Conservation (phyloP, 1,140 invertebrate genomes). For the Bombus difficillimus region DNA sequence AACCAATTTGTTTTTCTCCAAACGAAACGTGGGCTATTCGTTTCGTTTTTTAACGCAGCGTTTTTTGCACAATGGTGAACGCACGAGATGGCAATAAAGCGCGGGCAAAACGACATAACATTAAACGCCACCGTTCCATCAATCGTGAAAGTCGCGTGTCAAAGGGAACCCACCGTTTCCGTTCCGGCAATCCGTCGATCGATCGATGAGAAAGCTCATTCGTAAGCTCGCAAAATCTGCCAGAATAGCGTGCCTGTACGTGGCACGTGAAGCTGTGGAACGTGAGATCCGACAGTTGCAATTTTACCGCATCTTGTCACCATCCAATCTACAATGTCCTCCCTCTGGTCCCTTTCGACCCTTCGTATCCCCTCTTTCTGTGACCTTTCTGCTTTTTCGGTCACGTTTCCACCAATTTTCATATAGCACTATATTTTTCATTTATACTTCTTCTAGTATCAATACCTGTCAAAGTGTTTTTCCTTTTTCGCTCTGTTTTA, state of each 20-base stretch:
- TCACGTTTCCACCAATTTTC: conserved; percentile 22
- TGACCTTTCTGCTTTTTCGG: neutral
- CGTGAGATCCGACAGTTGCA: conserved; percentile 63
- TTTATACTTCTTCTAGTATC: neutral
- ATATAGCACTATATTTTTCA: no score
- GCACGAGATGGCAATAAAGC: conserved; percentile 6
- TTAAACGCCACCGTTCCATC: conserved; percentile 34
- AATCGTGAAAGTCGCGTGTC: conserved; percentile 8
- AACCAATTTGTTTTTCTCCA: neutral
- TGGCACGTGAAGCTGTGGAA: conserved; percentile 38
- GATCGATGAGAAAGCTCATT: conserved; percentile 31
- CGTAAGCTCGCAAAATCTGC: conserved; percentile 47
- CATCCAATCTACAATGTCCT: conserved; percentile 45
- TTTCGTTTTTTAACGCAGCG: neutral
- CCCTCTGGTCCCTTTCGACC: neutral
- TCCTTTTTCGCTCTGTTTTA: no score
- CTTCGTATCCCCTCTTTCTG: neutral
- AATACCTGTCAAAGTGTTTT: neutral
- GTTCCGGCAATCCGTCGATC: conserved; percentile 46
- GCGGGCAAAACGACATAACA: conserved; percentile 21
- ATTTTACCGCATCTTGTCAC: conserved; percentile 56
- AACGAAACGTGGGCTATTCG: neutral
- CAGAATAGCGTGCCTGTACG: conserved; percentile 24
- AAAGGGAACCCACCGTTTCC: neutral
- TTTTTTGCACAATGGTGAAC: neutral